Evolutionary conservation across 2,113 vertebrate genomes (phyloP).

Genomic region (Catagonus wagneri): DNA sequence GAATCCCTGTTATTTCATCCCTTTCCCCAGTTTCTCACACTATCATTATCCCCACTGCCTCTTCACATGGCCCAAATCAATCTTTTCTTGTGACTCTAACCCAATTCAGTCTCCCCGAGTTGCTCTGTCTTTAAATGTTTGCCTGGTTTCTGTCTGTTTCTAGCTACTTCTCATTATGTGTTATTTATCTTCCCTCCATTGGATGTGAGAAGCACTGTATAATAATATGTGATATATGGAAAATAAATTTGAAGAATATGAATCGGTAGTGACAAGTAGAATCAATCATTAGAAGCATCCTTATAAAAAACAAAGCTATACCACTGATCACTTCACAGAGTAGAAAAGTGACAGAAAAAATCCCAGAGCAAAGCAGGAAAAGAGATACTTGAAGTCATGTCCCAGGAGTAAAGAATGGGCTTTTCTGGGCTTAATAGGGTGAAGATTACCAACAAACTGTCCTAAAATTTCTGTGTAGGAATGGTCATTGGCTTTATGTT

Average conservation of each 20-base stretch:
- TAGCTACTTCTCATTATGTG: background rate
- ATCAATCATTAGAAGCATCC: conserved; percentile 28
- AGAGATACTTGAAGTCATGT: background rate
- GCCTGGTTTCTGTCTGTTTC: background rate
- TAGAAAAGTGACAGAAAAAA: background rate
- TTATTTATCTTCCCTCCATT: background rate
- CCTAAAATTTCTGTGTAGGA: background rate
- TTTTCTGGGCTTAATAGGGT: background rate
- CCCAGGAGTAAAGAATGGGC: background rate
- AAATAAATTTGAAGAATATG: conserved; percentile 35
- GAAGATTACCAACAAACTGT: background rate
- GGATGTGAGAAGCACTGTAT: background rate
- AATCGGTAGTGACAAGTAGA: background rate
- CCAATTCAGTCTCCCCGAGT: background rate
- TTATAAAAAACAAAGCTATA: background rate
- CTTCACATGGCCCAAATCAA: background rate
- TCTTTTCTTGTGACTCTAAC: background rate
- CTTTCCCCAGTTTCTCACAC: too few relatives aligned
- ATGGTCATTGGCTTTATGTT: background rate
- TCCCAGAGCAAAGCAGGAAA: background rate
- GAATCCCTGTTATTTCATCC: background rate
- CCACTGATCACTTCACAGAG: background rate
- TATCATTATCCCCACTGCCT: background rate
- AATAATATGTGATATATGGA: background rate
- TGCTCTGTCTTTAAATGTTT: background rate